Conservation (phyloP, 2,113 vertebrate genomes). For the Dinomys branickii region DNA sequence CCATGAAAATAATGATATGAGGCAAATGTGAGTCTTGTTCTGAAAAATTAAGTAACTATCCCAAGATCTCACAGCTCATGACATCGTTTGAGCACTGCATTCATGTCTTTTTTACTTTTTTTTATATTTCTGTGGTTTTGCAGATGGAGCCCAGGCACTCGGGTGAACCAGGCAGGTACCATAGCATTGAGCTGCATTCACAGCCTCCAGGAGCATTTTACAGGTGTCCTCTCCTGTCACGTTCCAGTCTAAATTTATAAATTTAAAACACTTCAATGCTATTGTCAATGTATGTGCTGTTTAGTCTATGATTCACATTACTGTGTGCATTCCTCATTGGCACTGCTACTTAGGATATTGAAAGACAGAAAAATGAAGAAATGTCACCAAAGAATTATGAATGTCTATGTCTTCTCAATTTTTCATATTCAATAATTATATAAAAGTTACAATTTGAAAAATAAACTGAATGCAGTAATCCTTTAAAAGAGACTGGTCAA, state of each 20-base stretch:
- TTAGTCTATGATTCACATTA: not conserved
- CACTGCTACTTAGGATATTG: not conserved
- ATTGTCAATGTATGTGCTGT: not conserved
- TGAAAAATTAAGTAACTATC: too few species aligned
- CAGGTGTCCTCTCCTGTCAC: not conserved
- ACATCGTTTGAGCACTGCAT: too few species aligned
- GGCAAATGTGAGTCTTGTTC: too few species aligned
- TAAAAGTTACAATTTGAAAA: not conserved
- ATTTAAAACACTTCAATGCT: not conserved
- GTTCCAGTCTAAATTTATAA: not conserved
- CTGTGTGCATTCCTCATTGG: not conserved
- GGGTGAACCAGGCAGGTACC: too few species aligned
- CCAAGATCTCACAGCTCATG: too few species aligned
- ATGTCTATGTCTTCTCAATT: not conserved
- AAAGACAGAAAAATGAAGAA: not conserved
- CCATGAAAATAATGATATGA: too few species aligned
- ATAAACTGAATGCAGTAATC: not conserved
- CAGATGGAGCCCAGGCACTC: too few species aligned
- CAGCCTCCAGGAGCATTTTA: not conserved
- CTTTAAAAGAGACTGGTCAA: not conserved
- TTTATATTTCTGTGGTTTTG: too few species aligned
- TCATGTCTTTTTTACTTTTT: too few species aligned
- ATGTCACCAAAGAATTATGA: slow-evolving; percentile 2
- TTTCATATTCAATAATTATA: not conserved
- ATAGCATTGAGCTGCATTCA: too few species aligned